Base-by-base conservation (phyloP, 53 echinoderm and acorn worm species). In the Crossaster papposus region DNA sequence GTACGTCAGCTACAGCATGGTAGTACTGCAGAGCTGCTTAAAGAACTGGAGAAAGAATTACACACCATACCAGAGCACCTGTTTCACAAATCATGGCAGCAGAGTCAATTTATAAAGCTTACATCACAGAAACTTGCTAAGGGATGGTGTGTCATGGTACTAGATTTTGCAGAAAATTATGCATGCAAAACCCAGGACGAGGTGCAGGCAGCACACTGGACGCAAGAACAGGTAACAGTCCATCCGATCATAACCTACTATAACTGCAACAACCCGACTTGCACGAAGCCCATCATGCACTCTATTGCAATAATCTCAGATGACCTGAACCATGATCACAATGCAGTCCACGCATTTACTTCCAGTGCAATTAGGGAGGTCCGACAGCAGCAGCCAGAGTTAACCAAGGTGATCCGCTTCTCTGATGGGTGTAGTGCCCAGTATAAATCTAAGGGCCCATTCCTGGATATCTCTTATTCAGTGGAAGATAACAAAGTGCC, bases 81-180 rank as follows among this genome's bases (percentile, higher is more conserved):
- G 58, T 92, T 92, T 32, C 4, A 51, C 44, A 74, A 70, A 54
- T 79, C 62, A 23, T 92, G 92, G 92, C 92, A 92, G 70, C 73
- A 81, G 28, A 23, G 36, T 4, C 77, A 76, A 32, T 82, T 82
- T 79, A 10, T 35, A 73, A 73, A 77, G 24, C 77, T 87, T n/a
- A 75, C 78, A 24, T 82, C 79, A 20, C 26, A 33, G 51, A 87
- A 54, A 77, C 82, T 89, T 65, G 91, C 92, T 10, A 71, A 95
- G 50, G 65, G 78, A 22, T 80, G 23, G 77, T 36, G 28, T 34
- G 74, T 93, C 12, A 91, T 91, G 83, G 95, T 93, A 3, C 11
- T 93, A 77, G 93, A 93, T 65, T 93, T 86, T 82, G 93, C 93
- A 5, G 93, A 93, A 75, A 93, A 93, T 37, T 93, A 78, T 74